Conservation (phyloP, 2,797 vertebrate species). For the Aeoliscus strigatus region DNA sequence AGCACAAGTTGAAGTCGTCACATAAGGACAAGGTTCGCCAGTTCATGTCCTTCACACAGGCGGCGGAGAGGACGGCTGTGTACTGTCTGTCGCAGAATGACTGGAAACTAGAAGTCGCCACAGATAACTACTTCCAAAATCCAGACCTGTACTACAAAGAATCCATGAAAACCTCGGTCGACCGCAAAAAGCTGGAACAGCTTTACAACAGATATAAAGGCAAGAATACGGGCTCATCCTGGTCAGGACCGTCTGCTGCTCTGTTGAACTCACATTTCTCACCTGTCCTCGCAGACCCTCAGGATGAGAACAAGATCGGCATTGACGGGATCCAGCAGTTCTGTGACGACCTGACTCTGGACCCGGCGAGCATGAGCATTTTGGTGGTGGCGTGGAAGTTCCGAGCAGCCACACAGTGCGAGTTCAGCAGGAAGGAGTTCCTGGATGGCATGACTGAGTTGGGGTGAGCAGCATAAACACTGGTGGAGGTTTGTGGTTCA, state of each 20-base stretch:
- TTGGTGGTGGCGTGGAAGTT: slow-evolving; percentile 96
- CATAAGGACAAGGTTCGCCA: slow-evolving; percentile 95
- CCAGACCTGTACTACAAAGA: slow-evolving; percentile 87
- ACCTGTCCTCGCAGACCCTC: slow-evolving; percentile 78
- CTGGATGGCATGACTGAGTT: slow-evolving; percentile 92
- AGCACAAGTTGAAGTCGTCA: slow-evolving; percentile 92
- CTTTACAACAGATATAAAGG: slow-evolving; percentile 93
- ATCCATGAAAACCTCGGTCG: slow-evolving; percentile 89
- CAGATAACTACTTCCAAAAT: slow-evolving; percentile 92
- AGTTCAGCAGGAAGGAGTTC: slow-evolving; percentile 97
- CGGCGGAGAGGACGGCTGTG: slow-evolving; percentile 88
- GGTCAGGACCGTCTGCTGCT: no score
- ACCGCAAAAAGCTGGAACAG: slow-evolving; percentile 91
- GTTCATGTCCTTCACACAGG: slow-evolving; percentile 94
- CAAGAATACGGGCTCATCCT: slow-evolving; percentile 36
- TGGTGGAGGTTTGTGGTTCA: not conserved
- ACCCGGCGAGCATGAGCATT: slow-evolving; percentile 91
- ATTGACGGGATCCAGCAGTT: slow-evolving; percentile 96
- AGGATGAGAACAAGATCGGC: slow-evolving; percentile 97
- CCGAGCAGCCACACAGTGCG: slow-evolving; percentile 92
- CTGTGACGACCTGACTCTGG: slow-evolving; percentile 90
- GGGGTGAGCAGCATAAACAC: slow-evolving; percentile 75
- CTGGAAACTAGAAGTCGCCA: slow-evolving; percentile 92
- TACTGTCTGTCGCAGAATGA: slow-evolving; percentile 92
- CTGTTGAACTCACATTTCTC: not conserved